Base-by-base conservation (phyloP, 2,797 vertebrate species). In the Fundulus diaphanus region DNA sequence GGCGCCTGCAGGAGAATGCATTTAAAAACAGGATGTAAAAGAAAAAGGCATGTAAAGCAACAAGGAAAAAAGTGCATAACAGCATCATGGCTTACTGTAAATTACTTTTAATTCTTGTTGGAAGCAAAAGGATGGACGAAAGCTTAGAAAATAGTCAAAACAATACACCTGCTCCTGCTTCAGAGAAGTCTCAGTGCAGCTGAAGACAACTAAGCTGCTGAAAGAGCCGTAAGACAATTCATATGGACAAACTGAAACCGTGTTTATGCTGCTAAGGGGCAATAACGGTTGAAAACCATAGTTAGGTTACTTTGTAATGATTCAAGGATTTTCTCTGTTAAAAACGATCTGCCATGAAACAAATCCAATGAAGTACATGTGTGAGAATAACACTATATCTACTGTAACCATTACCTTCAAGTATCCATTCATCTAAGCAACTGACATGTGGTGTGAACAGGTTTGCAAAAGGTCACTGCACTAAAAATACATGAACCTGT, bases 141-240 rank as follows among this genome's bases (percentile, higher is more conserved):
- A 46, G 54, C 51, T 74, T 69, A 73, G 31, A 24, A 44, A 77
- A 77, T 67, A 80, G 69, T 72, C 70, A 84, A 84, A 81, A 82
- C n/a, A 74, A 73, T 20, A 77, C 68, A 82, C 66, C 48, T 78
- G 75, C 54, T 69, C 72, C 80, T 84, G 86, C 68, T 78, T 88
- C 82, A 87, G 80, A 90, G 79, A 72, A 12, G 6, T 20, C 16
- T 42, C 72, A 72, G 71, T 76, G 61, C 52, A 61, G 74, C 72
- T 70, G 63, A 90, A 56, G 79, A 77, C 76, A 70, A 86, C 57
- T n/a, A 76, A 82, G 76, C 74, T 22, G 63, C 72, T 74, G 57
- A 79, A 61, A 72, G 31, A 76, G 35, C 57, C 54, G 56, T 46
- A 73, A 82, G 24, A 24, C 71, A 68, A 48, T 73, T 79, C 42